Percentiles rank a stretch among this genome's conserved stretches.
These are phyloP conservation scores for Pholis gunnellus DNA, from an alignment of 2,113 vertebrate genomes.

Conservation along the genomic window DNA sequence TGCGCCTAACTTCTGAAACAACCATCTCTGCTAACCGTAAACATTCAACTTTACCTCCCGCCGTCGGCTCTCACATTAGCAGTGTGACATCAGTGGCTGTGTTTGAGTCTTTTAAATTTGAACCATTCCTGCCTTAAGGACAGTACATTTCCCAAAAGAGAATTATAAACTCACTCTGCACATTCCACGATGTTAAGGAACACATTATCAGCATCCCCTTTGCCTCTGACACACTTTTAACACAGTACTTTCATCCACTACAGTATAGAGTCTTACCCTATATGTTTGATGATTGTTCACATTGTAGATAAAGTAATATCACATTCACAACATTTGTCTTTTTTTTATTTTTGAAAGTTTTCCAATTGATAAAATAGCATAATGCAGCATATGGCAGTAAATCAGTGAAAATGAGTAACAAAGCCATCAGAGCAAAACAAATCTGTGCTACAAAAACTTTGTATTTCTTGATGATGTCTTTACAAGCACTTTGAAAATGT, in stretches of 20 bases:
- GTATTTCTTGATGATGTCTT: background rate
- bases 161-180: constrained; percentile 25
- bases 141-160: constrained; percentile 29
- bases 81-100: background rate
- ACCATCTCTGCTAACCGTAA: constrained; percentile 3
- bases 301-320: background rate
- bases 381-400: background rate
- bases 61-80: background rate
- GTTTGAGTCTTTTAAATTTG: constrained; percentile 5
- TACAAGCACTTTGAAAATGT: background rate
- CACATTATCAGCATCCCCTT: constrained; percentile 20
- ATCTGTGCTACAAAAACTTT: background rate
- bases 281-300: background rate
- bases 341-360: background rate
- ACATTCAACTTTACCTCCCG: constrained; percentile 7
- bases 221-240: constrained; percentile 28
- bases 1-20: constrained; percentile 22
- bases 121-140: background rate
- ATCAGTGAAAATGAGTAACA: background rate
- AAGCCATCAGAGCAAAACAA: background rate
- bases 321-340: background rate
- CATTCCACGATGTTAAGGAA: constrained; percentile 8
- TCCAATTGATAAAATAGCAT: background rate
- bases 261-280: background rate
- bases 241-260: constrained; percentile 16